Conservation (phyloP, 1,140 invertebrate species). For the Nasonia longicornis region DNA sequence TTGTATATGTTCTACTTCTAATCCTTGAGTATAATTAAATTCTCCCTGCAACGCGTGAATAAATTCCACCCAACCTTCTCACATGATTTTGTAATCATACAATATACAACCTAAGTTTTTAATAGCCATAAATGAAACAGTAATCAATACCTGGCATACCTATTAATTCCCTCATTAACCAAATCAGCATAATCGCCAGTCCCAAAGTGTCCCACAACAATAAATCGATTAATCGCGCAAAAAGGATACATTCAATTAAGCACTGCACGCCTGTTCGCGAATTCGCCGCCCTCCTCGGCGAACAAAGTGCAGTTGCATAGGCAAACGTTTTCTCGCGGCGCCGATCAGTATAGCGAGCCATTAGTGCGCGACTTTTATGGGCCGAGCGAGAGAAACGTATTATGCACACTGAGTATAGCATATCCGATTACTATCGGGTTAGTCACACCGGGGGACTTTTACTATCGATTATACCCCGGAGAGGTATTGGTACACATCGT, state of each 20-base stretch:
- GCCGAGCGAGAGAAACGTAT: slow-evolving; percentile 46
- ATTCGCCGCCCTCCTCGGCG: background rate
- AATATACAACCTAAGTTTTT: too few species aligned
- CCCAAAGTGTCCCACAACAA: background rate
- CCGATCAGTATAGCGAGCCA: background rate
- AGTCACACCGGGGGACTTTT: background rate
- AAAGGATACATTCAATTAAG: background rate
- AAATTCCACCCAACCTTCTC: background rate
- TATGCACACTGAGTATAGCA: slow-evolving; percentile 20
- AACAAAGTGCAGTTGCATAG: background rate
- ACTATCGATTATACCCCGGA: background rate
- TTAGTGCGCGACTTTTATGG: slow-evolving; percentile 21
- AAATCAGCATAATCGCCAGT: background rate
- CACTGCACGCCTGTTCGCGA: background rate
- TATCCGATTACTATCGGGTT: slow-evolving; percentile 4
- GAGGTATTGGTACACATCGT: background rate
- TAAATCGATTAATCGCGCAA: background rate
- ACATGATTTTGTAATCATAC: background rate
- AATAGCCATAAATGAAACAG: background rate
- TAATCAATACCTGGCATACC: background rate
- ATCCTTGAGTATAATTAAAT: slow-evolving; percentile 1
- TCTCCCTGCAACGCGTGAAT: background rate
- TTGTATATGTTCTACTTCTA: background rate
- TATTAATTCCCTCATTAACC: background rate
- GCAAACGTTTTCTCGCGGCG: background rate